Base-by-base conservation (phyloP, 2,113 vertebrate species). In the Myxocyprinus asiaticus region DNA sequence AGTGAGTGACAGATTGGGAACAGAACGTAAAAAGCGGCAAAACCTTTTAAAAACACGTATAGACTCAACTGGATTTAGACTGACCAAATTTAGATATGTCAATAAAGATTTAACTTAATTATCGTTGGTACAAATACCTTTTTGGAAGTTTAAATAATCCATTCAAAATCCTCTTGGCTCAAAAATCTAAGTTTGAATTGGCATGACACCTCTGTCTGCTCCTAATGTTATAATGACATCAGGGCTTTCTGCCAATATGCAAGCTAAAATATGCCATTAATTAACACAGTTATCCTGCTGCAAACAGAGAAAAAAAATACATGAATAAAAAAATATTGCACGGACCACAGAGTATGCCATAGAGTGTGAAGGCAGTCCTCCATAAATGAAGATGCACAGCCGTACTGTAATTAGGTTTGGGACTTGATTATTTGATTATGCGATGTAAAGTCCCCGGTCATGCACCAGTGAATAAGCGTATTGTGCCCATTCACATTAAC, bases 361-460 rank as follows among this genome's bases (percentile, higher is more conserved):
- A 61, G 73, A 61, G 78, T 59, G 47, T 67, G 72, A 83, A 80
- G 51, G 11, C 61, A 42, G 33, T 33, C 65, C 58, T 79, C 65
- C 44, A 59, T 62, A 56, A 75, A 67, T 63, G 64, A 83, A 69
- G 53, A 74, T 65, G 78, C 77, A 66, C 61, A 44, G 66, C 43
- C 50, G 10, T 80, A 51, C 56, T 45, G 72, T 71, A 79, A 65
- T 56, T 68, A 58, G 73, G 62, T 33, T 33, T 65, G 67, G 67
- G 78, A 77, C 73, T 71, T 80, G 73, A 72, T 76, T 74, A 80
- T 77, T 65, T 71, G 59, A 77, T 83, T 47, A 56, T 67, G 78
- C 77, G 22, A 42, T 76, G 67, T 66, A 59, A 68, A 65, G 42
- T 69, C 33, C 51, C 61, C 11, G 58, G 66, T 70, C 53, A 9